Percentiles rank a stretch among this genome's conserved stretches.
phyloP scores from a whole-genome alignment of 2,113 vertebrate species.

The Erythrolamprus reginae region DNA sequence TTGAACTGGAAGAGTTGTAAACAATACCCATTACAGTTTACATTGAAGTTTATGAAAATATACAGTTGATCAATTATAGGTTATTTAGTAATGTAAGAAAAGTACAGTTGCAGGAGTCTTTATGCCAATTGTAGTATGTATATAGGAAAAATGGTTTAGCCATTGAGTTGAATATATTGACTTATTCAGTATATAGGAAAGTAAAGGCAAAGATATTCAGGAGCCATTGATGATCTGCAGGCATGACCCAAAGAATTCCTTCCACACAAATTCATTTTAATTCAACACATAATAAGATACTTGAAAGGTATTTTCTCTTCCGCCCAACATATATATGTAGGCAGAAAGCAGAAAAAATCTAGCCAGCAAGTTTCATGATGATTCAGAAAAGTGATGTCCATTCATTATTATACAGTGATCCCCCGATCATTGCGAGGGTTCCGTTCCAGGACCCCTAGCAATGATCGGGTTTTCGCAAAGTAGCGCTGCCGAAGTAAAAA shows the following conservation, averaged over 20 bases:
- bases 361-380: constrained; percentile 1
- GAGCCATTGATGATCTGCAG: neutral
- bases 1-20: neutral
- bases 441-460: no score
- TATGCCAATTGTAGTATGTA: neutral
- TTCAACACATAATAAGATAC: neutral
- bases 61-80: neutral
- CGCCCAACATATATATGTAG: neutral
- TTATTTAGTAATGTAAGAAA: neutral
- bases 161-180: neutral
- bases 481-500: no score
- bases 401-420: constrained; percentile 1
- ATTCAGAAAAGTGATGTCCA: constrained; percentile 8
- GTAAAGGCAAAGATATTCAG: neutral
- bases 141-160: neutral
- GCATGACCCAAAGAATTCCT: neutral
- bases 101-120: neutral
- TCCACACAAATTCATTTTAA: neutral
- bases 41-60: neutral
- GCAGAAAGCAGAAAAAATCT: constrained; percentile 14
- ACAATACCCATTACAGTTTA: neutral
- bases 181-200: neutral
- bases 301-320: constrained; percentile 1
- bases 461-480: no score
- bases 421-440: no score